Evolutionary conservation across 2,888 invertebrate species (phyloP).

Genomic region (Arge pagana): DNA sequence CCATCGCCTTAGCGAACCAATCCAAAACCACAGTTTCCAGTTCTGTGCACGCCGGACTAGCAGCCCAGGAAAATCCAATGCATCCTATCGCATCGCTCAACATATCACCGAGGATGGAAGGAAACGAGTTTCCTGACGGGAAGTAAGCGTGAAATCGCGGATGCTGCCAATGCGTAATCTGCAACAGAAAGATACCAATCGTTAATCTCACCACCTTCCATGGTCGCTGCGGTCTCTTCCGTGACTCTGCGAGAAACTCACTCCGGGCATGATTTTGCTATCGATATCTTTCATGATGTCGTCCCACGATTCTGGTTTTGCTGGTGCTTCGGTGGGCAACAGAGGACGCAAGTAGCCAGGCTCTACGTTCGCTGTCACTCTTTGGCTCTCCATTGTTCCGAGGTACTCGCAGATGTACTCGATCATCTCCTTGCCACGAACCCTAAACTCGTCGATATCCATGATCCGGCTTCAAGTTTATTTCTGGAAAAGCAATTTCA

Average conservation of each 20-base stretch:
- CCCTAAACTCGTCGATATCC: conserved; percentile 88
- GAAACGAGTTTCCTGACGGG: conserved; percentile 95
- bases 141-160: conserved; percentile 99
- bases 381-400: conserved; percentile 74
- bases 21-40: conserved; percentile 81
- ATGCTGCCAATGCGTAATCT: conserved; percentile 95
- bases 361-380: conserved; percentile 88
- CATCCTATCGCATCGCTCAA: conserved; percentile 94
- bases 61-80: conserved; percentile 96
- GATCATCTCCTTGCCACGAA: conserved; percentile 90
- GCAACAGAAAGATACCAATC: conserved; percentile 25
- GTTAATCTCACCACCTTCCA: no score
- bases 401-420: conserved; percentile 93
- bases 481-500: no score
- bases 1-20: conserved; percentile 79
- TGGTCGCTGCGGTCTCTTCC: no score
- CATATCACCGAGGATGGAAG: conserved; percentile 97
- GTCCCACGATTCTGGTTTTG: conserved; percentile 84
- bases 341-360: conserved; percentile 85
- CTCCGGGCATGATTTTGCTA: conserved; percentile 90
- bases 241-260: conserved; percentile 52
- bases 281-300: conserved; percentile 89
- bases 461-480: no score
- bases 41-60: conserved; percentile 86
- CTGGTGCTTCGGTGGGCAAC: conserved; percentile 81